A percentile compares a stretch with the other conserved stretches of the same genome.
These are phyloP conservation scores for Pachypsylla venusta DNA, from an alignment of 1,140 invertebrate genomes.

Conservation along the genomic window DNA sequence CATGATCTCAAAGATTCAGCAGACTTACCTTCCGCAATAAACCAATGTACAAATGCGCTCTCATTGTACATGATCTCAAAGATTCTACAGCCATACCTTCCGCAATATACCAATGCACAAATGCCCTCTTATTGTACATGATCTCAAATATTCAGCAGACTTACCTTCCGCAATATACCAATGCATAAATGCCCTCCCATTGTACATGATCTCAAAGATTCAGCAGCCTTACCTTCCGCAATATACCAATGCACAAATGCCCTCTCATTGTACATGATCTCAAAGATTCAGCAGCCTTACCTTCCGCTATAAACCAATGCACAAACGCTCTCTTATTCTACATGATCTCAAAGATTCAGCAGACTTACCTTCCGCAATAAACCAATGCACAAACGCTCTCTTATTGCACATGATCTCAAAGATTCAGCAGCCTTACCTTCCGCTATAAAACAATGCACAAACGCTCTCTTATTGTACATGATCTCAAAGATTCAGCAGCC, in stretches of 20 bases:
- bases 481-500: conserved; percentile 22
- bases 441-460: not conserved
- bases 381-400: conserved; percentile 73
- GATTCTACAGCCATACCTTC: conserved; percentile 38
- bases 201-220: conserved; percentile 43
- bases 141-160: conserved; percentile 69
- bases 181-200: conserved; percentile 69
- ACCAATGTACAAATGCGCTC: not conserved
- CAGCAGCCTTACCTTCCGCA: not conserved
- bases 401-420: conserved; percentile 73
- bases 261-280: not conserved
- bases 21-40: not conserved
- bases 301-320: not conserved
- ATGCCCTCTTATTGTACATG: conserved; percentile 69
- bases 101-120: conserved; percentile 72
- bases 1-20: not conserved
- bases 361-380: conserved; percentile 53
- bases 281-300: not conserved
- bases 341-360: not conserved
- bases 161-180: conserved; percentile 66
- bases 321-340: not conserved
- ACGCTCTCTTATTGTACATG: not conserved
- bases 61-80: not conserved
- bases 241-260: not conserved
- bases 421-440: conserved; percentile 43